Conservation (phyloP, 2,888 invertebrate species). For the Anarsia innoxiella region DNA sequence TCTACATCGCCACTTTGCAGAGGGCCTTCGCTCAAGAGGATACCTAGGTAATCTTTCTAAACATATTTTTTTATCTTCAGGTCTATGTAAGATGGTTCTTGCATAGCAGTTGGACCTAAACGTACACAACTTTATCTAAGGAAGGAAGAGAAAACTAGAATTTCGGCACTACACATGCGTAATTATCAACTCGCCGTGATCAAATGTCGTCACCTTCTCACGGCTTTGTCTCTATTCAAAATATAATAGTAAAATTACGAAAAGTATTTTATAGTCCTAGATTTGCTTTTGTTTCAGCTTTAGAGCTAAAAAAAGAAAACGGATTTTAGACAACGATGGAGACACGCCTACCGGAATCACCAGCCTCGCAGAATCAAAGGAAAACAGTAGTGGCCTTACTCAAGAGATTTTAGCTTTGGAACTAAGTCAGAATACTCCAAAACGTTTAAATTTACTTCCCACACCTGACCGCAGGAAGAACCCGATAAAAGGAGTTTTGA, state of each 20-base stretch:
- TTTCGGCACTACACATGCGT: too few species aligned
- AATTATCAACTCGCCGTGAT: too few species aligned
- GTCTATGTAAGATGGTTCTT: too few species aligned
- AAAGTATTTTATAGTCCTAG: too few species aligned
- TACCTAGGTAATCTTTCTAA: conserved; percentile 56
- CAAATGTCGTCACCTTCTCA: too few species aligned
- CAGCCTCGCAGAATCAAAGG: conserved; percentile 53
- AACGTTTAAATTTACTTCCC: conserved; percentile 72
- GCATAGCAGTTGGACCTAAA: too few species aligned
- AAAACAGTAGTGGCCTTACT: conserved; percentile 78
- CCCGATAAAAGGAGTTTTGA: conserved; percentile 75
- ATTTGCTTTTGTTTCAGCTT: conserved; percentile 47
- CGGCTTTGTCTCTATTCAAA: too few species aligned
- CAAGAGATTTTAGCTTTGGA: conserved; percentile 82
- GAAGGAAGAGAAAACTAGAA: too few species aligned
- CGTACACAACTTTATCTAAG: too few species aligned
- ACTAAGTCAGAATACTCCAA: conserved; percentile 80
- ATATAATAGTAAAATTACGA: too few species aligned
- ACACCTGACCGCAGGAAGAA: conserved; percentile 68
- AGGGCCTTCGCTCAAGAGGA: conserved; percentile 62
- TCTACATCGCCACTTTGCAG: conserved; percentile 75
- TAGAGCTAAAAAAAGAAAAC: conserved; percentile 77
- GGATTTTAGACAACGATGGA: conserved; percentile 68
- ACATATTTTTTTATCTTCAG: too few species aligned
- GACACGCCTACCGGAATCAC: conserved; percentile 63